These are phyloP conservation scores for Acromyrmex echinatior DNA, from an alignment of 1,140 invertebrate genomes.

Conservation along the genomic window DNA sequence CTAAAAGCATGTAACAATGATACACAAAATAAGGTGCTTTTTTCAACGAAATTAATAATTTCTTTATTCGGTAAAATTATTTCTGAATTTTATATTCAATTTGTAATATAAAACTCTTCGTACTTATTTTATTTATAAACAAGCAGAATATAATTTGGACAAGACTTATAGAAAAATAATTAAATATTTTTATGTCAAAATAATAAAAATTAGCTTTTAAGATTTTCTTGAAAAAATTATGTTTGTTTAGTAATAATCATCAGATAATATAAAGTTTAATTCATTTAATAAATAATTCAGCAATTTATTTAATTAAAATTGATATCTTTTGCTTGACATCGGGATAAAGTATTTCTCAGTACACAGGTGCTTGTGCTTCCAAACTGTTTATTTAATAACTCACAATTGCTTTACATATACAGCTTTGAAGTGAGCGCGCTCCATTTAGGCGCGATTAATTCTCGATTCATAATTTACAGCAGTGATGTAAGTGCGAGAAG, in stretches of 20 bases:
- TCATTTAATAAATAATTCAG: not conserved
- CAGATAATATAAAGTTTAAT: not conserved
- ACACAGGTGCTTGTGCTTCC: slow-evolving; percentile 59
- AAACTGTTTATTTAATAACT: slow-evolving; percentile 77
- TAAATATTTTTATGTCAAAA: not conserved
- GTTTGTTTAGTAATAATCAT: not conserved
- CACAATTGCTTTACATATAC: slow-evolving; percentile 78
- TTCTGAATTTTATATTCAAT: not conserved
- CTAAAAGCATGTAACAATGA: not conserved
- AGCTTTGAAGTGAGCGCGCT: slow-evolving; percentile 65
- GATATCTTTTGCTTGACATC: not conserved
- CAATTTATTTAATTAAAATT: slow-evolving; percentile 1
- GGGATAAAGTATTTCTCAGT: not conserved
- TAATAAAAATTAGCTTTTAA: not conserved
- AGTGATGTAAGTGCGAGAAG: slow-evolving; percentile 69
- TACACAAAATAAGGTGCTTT: not conserved
- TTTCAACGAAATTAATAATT: not conserved
- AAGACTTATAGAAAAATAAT: not conserved
- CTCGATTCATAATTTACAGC: slow-evolving; percentile 68
- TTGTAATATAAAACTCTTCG: not conserved
- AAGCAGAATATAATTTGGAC: not conserved
- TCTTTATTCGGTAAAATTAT: not conserved
- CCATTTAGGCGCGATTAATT: slow-evolving; percentile 48
- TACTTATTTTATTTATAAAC: not conserved
- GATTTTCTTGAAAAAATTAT: not conserved